Evolutionary conservation across 1,140 invertebrate genomes (phyloP), one percentile per base, ranked within the genome.

Genomic region (Drosophila obscura): DNA sequence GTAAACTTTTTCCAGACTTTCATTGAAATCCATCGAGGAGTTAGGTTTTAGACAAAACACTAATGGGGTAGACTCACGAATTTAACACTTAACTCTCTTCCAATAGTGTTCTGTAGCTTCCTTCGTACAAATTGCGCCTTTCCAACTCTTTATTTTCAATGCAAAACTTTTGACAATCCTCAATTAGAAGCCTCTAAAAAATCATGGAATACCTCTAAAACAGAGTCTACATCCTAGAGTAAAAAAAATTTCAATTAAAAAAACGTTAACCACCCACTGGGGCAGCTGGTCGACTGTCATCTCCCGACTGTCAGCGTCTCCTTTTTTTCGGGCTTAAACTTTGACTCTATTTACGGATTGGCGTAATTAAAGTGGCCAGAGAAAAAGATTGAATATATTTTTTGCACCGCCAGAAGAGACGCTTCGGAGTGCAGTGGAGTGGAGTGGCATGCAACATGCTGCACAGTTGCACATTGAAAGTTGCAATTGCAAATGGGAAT

Each of bases 271-370:
- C 67, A 71, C 67, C 67, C 52, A 71, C 67, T 69, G 67, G 35
- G 67, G 35, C 35, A 56, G 35, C 26, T 13, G 19, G 16, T 58
- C 52, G 51, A 44, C 68, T 69, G 66, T 57, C 64, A 53, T 53
- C 15, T 48, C 39, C 61, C 52, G 64, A 7, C 31, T 31, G 31
- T 31, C 31, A 31, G 31, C 26, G 31, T 8, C 8, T 67, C 48
- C 41, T 48, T 55, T 16, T 49, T 69, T 52, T 49, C 48, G 64
- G 67, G 35, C 35, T 13, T 58, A 44, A 71, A 69, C 64, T 71
- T 71, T 69, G 51, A 71, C 52, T 69, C 66, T 69, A 66, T 67
- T 67, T 67, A 69, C 52, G 67, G 67, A 71, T 71, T 45, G 44
- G 53, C 52, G 67, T 69, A 69, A 71, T 71, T 69, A 71, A 71